These are phyloP conservation scores for Platanista minor DNA, from an alignment of 2,113 vertebrate genomes.

Conservation along the genomic window DNA sequence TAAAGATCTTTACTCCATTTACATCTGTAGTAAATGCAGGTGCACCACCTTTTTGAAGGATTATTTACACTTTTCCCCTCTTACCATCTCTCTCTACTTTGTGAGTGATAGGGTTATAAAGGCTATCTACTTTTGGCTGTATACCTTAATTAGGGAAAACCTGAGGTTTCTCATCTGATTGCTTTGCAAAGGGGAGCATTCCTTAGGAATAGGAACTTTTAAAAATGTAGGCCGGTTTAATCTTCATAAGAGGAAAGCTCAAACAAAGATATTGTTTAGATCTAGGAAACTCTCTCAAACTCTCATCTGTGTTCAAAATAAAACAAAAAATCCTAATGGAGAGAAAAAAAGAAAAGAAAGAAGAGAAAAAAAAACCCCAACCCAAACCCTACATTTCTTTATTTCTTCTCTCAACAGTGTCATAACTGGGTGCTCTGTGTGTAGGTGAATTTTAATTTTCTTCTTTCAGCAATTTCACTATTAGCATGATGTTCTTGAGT, in stretches of 20 bases:
- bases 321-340: background rate
- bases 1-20: background rate
- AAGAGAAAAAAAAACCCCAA: background rate
- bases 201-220: background rate
- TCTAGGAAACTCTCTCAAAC: background rate
- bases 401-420: background rate
- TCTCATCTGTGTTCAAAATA: background rate
- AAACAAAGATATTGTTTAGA: slow-evolving; percentile 22
- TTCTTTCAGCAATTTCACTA: background rate
- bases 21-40: background rate
- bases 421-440: background rate
- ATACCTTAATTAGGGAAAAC: slow-evolving; percentile 14
- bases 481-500: slow-evolving; percentile 44
- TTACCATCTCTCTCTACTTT: background rate
- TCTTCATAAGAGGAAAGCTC: background rate
- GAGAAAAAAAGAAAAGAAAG: background rate
- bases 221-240: slow-evolving; percentile 13
- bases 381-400: background rate
- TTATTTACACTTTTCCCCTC: background rate
- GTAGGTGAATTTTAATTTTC: background rate
- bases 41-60: background rate
- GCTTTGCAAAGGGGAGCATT: background rate
- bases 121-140: background rate
- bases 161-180: background rate
- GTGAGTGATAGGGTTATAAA: background rate